These are phyloP conservation scores for Dolichopus griseipennis DNA, from an alignment of 2,888 invertebrate genomes.

Conservation along the genomic window DNA sequence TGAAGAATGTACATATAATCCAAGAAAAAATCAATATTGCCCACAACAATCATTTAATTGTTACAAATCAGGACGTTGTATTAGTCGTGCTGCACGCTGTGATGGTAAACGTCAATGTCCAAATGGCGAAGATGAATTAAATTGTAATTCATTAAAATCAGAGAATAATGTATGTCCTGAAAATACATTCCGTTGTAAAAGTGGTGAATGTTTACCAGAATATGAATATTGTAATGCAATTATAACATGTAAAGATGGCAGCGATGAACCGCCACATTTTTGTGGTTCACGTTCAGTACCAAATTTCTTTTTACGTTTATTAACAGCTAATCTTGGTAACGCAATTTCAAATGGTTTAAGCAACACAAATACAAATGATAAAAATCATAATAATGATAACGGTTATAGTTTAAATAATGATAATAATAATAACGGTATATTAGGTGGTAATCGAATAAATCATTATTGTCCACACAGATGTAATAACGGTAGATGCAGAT, in stretches of 20 bases:
- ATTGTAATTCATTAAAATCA: conserved; percentile 52
- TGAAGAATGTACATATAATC: conserved; percentile 61
- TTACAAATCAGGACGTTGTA: conserved; percentile 57
- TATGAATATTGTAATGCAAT: conserved; percentile 90
- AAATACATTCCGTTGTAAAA: conserved; percentile 74
- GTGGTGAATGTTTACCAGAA: conserved; percentile 80
- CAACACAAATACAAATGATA: conserved; percentile 24
- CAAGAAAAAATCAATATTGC: conserved; percentile 46
- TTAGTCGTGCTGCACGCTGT: conserved; percentile 70
- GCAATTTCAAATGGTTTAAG: conserved; percentile 31
- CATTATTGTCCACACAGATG: conserved; percentile 70
- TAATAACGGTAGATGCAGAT: conserved; percentile 77
- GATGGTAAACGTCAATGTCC: conserved; percentile 72
- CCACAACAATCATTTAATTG: conserved; percentile 66
- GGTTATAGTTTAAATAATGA: background rate
- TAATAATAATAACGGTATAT: conserved; percentile 8
- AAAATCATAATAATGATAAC: background rate
- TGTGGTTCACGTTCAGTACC: conserved; percentile 50
- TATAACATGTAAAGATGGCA: conserved; percentile 76
- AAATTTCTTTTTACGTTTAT: conserved; percentile 37
- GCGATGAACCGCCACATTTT: conserved; percentile 75
- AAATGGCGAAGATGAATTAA: conserved; percentile 65
- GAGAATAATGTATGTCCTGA: conserved; percentile 57
- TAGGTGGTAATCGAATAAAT: conserved; percentile 21
- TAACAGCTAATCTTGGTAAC: conserved; percentile 29